Conservation (phyloP, 2,113 vertebrate species). For the Ondatra zibethicus region DNA sequence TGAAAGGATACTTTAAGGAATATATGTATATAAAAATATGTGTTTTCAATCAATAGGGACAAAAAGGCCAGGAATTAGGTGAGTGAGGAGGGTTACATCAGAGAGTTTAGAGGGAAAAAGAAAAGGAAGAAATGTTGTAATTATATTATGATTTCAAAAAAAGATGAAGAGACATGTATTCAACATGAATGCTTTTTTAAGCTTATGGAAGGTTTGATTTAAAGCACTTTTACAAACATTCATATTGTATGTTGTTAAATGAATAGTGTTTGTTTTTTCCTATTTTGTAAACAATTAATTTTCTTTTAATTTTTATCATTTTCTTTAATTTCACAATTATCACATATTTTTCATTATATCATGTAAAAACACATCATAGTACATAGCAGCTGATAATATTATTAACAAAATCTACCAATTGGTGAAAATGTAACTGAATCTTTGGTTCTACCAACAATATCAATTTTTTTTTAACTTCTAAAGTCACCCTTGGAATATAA, state of each 20-base stretch:
- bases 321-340: not conserved
- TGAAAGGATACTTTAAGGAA: not conserved
- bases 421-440: not conserved
- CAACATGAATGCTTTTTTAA: not conserved
- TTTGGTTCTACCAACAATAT: constrained; percentile 17
- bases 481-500: constrained; percentile 24
- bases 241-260: not conserved
- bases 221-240: not conserved
- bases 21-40: not conserved
- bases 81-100: not conserved
- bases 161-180: not conserved
- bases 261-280: not conserved
- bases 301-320: not conserved
- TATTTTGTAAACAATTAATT: not conserved
- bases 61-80: not conserved
- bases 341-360: not conserved
- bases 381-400: not conserved
- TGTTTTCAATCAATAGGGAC: not conserved
- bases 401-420: constrained; percentile 34
- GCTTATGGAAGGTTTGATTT: not conserved
- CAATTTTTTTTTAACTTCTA: constrained; percentile 25
- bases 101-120: not conserved
- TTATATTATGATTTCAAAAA: not conserved
- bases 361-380: not conserved
- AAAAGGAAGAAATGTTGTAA: not conserved